These are phyloP conservation scores for Mastomys coucha DNA, from an alignment of 2,113 vertebrate species.

Conservation along the genomic window DNA sequence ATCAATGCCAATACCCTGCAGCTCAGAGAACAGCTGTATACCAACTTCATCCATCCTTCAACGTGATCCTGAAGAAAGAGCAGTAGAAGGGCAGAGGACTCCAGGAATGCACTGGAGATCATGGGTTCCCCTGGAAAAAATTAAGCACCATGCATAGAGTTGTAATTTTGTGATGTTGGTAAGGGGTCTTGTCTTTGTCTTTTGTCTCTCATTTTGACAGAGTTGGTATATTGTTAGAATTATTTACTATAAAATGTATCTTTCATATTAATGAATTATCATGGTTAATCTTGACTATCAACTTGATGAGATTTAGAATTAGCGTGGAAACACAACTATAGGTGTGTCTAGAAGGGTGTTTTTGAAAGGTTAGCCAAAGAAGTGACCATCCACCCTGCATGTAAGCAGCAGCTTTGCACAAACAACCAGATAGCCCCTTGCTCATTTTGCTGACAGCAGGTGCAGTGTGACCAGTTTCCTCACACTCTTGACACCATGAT, in stretches of 20 bases:
- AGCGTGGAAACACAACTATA: neutral
- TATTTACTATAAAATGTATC: neutral
- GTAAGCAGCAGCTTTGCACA: neutral
- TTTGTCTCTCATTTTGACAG: neutral
- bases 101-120: neutral
- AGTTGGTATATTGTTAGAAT: neutral
- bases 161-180: neutral
- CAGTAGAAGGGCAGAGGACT: neutral
- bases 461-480: neutral
- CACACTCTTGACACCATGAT: too few relatives aligned
- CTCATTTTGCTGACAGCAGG: neutral
- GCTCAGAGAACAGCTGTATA: neutral
- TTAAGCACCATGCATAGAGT: neutral
- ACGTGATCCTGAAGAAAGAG: rapidly evolving
- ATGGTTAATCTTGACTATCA: neutral
- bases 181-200: neutral
- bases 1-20: too few relatives aligned
- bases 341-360: neutral
- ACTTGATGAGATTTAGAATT: neutral
- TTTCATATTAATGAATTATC: neutral
- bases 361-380: too few relatives aligned
- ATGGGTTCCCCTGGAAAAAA: neutral
- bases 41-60: neutral
- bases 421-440: neutral
- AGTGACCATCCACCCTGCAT: neutral